phyloP scores from a whole-genome alignment of 1,140 invertebrate species.

The Drosophila quadrilineata region DNA sequence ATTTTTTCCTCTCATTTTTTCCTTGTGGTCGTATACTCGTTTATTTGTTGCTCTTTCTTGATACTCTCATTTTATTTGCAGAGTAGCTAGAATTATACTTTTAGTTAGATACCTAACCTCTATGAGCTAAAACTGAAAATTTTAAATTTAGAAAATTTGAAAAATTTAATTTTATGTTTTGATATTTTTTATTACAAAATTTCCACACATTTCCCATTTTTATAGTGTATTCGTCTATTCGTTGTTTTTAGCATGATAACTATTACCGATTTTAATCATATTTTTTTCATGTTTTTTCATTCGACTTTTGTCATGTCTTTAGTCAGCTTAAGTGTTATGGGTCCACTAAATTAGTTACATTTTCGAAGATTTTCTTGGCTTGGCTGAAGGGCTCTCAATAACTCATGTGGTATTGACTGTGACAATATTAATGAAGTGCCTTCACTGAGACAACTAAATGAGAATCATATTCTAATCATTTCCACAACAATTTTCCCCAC shows the following conservation, averaged over 20 bases:
- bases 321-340: constrained; percentile 56
- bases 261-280: constrained; percentile 25
- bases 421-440: constrained; percentile 56
- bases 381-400: constrained; percentile 8
- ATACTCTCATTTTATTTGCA: constrained; percentile 17
- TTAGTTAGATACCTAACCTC: background rate
- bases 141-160: background rate
- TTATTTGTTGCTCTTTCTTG: constrained; percentile 33
- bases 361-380: constrained; percentile 1
- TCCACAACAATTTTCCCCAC: background rate
- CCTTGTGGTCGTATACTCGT: constrained; percentile 20
- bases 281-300: constrained; percentile 19
- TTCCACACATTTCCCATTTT: background rate
- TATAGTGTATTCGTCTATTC: constrained; percentile 16
- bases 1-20: constrained; percentile 33
- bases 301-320: constrained; percentile 56
- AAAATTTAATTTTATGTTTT: background rate
- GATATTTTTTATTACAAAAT: background rate
- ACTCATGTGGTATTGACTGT: constrained; percentile 24
- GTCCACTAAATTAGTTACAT: constrained; percentile 45
- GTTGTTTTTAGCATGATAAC: background rate
- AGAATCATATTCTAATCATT: background rate
- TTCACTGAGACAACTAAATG: background rate
- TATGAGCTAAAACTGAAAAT: background rate
- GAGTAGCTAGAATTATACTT: background rate